Evolutionary conservation across 2,797 vertebrate species (phyloP).

Genomic region (Mallotus villosus): DNA sequence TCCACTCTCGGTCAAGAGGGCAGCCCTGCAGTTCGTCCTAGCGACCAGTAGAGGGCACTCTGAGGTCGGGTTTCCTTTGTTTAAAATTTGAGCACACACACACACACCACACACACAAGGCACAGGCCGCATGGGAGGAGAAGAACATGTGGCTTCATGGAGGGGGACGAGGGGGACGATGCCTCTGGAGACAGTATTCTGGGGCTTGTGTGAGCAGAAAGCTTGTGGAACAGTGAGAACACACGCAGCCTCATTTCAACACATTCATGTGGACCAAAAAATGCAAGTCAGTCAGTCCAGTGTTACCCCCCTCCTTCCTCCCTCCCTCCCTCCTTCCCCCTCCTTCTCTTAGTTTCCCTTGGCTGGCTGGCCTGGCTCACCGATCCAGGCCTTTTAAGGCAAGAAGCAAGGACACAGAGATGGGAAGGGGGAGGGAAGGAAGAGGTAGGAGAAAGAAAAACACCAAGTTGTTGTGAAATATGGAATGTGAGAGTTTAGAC

Average conservation of each 20-base stretch:
- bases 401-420: constrained; percentile 21
- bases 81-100: constrained; percentile 17
- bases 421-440: neutral
- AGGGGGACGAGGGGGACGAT: neutral
- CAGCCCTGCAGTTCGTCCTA: neutral
- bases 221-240: constrained; percentile 2
- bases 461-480: neutral
- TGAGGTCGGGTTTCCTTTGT: neutral
- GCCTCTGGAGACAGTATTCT: neutral
- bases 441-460: neutral
- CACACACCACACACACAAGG: neutral
- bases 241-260: constrained; percentile 13
- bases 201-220: neutral
- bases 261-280: constrained; percentile 15
- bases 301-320: constrained; percentile 10
- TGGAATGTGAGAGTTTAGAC: constrained; percentile 12
- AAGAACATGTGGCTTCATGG: neutral
- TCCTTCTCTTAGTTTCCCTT: constrained; percentile 3
- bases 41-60: neutral
- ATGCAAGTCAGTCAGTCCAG: constrained; percentile 16
- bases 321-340: neutral
- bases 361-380: constrained; percentile 24
- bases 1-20: too few relatives aligned
- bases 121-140: neutral
- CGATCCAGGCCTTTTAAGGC: constrained; percentile 37